Percentiles rank a stretch among this genome's conserved stretches.
Conservation (phyloP, 2,113 vertebrate species). For the Psittacula cyanocephala region DNA sequence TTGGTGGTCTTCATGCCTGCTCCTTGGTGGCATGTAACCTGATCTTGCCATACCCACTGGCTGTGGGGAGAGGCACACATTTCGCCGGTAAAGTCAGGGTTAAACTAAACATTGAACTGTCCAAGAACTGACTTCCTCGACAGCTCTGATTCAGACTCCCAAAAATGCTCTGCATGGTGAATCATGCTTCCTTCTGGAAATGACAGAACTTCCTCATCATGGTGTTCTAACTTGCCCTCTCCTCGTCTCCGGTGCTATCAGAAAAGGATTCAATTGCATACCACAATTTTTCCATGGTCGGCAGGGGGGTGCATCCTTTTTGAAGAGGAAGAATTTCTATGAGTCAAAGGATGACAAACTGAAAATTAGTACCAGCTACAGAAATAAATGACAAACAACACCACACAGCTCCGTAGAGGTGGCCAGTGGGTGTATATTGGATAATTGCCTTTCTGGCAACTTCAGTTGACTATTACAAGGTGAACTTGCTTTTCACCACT, state of each 20-base stretch:
- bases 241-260: conserved; percentile 73
- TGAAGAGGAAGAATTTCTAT: conserved; percentile 55
- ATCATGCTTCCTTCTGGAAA: conserved; percentile 83
- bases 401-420: neutral
- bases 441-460: conserved; percentile 18
- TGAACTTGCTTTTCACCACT: conserved; percentile 9
- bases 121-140: conserved; percentile 80
- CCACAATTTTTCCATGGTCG: conserved; percentile 75
- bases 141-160: conserved; percentile 80
- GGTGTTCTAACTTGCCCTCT: conserved; percentile 71
- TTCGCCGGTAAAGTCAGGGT: conserved; percentile 50
- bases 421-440: conserved; percentile 51
- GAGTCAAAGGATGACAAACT: conserved; percentile 71
- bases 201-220: conserved; percentile 79
- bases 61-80: neutral
- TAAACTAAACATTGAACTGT: conserved; percentile 74
- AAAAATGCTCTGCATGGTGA: conserved; percentile 75
- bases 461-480: neutral
- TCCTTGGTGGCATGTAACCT: neutral
- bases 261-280: conserved; percentile 71
- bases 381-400: conserved; percentile 60
- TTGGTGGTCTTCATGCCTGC: neutral
- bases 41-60: neutral
- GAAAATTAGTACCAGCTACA: conserved; percentile 72
- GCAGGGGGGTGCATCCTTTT: conserved; percentile 73